These are phyloP conservation scores for Sylvicola fuscatus DNA, from an alignment of 2,888 invertebrate species.

Conservation along the genomic window DNA sequence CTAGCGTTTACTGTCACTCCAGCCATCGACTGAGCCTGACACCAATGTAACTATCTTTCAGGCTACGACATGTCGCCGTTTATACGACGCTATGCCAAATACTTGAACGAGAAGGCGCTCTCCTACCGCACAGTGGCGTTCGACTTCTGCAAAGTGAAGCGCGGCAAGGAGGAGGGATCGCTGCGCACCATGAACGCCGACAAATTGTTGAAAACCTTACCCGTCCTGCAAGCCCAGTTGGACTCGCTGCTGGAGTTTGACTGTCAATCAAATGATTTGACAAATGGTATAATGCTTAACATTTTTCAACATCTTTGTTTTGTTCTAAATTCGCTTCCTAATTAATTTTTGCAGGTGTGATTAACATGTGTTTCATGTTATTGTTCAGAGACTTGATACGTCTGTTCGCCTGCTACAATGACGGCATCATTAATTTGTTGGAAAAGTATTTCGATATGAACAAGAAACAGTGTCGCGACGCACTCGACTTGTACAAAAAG, in stretches of 20 bases:
- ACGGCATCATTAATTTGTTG: constrained; percentile 94
- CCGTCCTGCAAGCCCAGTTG: constrained; percentile 85
- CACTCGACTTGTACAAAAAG: constrained; percentile 95
- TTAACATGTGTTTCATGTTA: constrained; percentile 98
- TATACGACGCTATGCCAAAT: constrained; percentile 96
- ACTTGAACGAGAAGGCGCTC: constrained; percentile 96
- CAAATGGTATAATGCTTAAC: too few species aligned
- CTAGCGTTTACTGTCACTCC: too few species aligned
- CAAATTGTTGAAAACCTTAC: constrained; percentile 89
- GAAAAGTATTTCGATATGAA: constrained; percentile 99
- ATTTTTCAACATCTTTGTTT: too few species aligned
- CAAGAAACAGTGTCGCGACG: constrained; percentile 95
- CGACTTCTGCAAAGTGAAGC: constrained; percentile 99
- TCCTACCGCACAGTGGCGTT: constrained; percentile 98
- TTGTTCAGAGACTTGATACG: constrained; percentile 97
- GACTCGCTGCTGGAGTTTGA: constrained; percentile 95
- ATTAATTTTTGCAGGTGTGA: constrained; percentile 41
- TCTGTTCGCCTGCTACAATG: constrained; percentile 98
- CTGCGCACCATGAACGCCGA: constrained; percentile 94
- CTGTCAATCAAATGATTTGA: constrained; percentile 88
- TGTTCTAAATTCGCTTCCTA: too few species aligned
- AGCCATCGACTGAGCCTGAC: background rate
- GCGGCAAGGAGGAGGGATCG: constrained; percentile 96
- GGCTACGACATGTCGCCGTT: constrained; percentile 99
- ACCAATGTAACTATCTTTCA: constrained; percentile 25